Evolutionary conservation across 1,140 invertebrate species (phyloP), one percentile per base, ranked within the genome.

Genomic region (Zaprionus taronus): DNA sequence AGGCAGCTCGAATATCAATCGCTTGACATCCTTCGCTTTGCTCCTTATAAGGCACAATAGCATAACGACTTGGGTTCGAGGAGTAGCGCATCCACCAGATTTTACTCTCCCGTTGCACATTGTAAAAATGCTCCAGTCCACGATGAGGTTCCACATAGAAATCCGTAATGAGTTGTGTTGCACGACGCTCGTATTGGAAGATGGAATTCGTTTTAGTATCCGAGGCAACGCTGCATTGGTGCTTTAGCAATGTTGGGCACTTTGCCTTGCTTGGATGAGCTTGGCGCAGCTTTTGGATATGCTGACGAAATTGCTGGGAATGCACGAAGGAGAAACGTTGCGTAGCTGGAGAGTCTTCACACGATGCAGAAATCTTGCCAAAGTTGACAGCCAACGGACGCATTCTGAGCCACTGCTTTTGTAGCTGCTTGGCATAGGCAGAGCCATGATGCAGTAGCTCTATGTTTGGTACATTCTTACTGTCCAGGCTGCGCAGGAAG

Each of bases 31-130:
- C 53, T 71, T 73, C 31, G 7, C 5, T 15, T 22, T 82, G 62
- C 83, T 91, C 82, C 91, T 95, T 94, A 74, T 93, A 94, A n/a
- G 90, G 70, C 2, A 80, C 74, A 26, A 95, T 85, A 62, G 83
- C 83, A 91, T 95, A 95, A 51, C 95, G 92, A 72, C 95, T 95
- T 36, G 95, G 95, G 81, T 94, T 94, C n/a, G 94, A 94, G 62
- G 95, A 95, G 91, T 95, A 94, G 94, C 96, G 93, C 79, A 94
- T 95, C 96, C 96, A 97, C 96, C 96, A 97, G 71, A 96, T 95
- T 91, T 96, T 96, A 67, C 96, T 94, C 83, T 96, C 95, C 74
- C 95, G 94, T 82, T 97, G 96, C 93, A 95, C 95, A 62, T 95
- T 94, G 81, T 90, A 91, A 15, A 92, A 93, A 34, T 83, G 82